phyloP scores from a whole-genome alignment of 2,888 invertebrate species.

The Drosophila algonquin region DNA sequence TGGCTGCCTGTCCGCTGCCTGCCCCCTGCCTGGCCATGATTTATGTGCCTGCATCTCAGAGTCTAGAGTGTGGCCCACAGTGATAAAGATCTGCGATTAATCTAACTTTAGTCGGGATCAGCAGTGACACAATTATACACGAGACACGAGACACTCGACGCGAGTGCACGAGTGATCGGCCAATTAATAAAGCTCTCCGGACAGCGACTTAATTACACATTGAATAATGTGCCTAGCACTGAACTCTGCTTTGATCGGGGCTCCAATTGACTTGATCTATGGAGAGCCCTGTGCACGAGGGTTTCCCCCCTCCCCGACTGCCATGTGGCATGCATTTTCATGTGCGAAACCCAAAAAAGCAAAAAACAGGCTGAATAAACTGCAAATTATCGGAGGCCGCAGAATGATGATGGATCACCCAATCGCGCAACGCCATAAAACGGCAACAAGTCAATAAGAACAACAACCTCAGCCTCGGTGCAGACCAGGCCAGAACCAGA shows the following conservation, averaged over 20 bases:
- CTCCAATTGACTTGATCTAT: conserved; percentile 54
- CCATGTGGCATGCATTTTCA: conserved; percentile 47
- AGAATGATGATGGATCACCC: conserved; percentile 84
- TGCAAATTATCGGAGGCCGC: conserved; percentile 67
- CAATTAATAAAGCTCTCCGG: conserved; percentile 73
- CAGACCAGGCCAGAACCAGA: conserved; percentile 28
- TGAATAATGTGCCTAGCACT: conserved; percentile 52
- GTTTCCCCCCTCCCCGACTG: conserved; percentile 16
- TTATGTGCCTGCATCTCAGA: conserved; percentile 51
- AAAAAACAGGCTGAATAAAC: conserved; percentile 42
- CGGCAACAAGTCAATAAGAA: conserved; percentile 75
- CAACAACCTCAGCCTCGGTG: conserved; percentile 53
- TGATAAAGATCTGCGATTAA: conserved; percentile 74
- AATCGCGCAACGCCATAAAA: conserved; percentile 82
- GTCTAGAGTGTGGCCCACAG: conserved; percentile 4
- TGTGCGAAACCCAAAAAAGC: conserved; percentile 42
- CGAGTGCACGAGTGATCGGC: conserved; percentile 60
- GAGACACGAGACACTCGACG: background rate
- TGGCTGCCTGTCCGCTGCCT: conserved; percentile 1
- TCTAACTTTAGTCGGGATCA: conserved; percentile 39
- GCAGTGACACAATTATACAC: conserved; percentile 21
- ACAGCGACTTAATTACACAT: conserved; percentile 73
- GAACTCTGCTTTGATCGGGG: conserved; percentile 43
- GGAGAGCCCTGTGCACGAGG: conserved; percentile 9
- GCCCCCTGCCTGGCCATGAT: conserved; percentile 32